Conservation (phyloP, 64 coral and sea anemone genomes). For the Montipora foliosa region DNA sequence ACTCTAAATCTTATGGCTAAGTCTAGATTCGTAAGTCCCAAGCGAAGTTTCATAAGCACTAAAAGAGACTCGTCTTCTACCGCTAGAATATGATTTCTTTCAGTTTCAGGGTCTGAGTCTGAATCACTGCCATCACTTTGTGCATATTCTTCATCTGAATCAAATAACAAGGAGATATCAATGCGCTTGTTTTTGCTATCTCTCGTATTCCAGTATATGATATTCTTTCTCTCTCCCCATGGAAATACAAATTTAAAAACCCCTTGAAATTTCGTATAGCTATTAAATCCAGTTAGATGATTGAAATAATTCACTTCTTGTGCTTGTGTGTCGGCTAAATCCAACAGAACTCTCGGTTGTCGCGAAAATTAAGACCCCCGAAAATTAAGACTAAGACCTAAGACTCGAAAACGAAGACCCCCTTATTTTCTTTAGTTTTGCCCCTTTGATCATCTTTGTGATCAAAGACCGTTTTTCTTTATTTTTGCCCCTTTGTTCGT, state of each 20-base stretch:
- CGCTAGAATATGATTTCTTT: constrained; percentile 32
- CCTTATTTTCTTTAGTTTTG: background rate
- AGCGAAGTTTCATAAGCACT: constrained; percentile 71
- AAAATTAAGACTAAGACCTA: background rate
- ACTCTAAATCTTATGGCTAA: constrained; percentile 62
- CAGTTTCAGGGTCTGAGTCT: background rate
- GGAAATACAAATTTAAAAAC: constrained; percentile 73
- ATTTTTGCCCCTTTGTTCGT: no score
- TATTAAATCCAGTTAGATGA: constrained; percentile 70
- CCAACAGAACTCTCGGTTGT: background rate
- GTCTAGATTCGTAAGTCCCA: constrained; percentile 73
- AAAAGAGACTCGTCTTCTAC: constrained; percentile 79
- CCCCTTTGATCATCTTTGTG: no score
- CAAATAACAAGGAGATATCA: constrained; percentile 46
- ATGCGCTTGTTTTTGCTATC: constrained; percentile 43
- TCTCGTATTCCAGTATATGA: constrained; percentile 75
- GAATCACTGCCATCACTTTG: constrained; percentile 6
- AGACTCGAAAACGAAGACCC: background rate
- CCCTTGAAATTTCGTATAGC: constrained; percentile 46
- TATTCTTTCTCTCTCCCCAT: constrained; percentile 40
- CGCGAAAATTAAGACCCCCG: no score
- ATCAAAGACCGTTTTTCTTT: no score
- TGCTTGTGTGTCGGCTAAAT: constrained; percentile 28
- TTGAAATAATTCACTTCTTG: constrained; percentile 63
- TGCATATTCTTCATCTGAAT: constrained; percentile 44